Evolutionary conservation across 2,888 invertebrate species (phyloP), one percentile per base, ranked within the genome.

Genomic region (Julus scanicus): DNA sequence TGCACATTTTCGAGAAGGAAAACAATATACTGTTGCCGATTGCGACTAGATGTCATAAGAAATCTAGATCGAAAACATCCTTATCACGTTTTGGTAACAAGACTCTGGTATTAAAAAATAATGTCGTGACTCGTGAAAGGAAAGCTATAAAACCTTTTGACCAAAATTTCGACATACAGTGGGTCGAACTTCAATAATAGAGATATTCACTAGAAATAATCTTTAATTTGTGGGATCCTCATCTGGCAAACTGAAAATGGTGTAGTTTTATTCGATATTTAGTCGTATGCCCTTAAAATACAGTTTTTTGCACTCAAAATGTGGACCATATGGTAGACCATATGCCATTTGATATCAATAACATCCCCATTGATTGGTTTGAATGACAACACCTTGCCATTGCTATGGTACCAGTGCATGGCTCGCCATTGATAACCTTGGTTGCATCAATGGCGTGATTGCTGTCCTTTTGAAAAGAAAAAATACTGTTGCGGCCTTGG

Each of bases 361-460:
- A 15, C 53, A 53, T 48, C 17, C 13, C 13, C 53, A 53, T 44
- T 44, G 44, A 44, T 44, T 3, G 4, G 53, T 17, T 4, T 53
- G 53, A 53, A 53, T 53, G 13, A 17, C 53, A 15, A 17, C 53
- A 15, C 17, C 53, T 53, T 53, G 53, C 5, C 53, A 15, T 53
- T 13, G 53, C 17, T 53, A 17, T 13, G 53, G 13, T 53, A 53
- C 53, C 53, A 53, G 53, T 53, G 53, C n/a, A n/a, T n/a, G n/a
- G 13, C 53, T 53, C 17, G 53, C 53, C 53, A 53, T 53, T 53
- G 53, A 15, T 53, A 53, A 53, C 53, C 71, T 71, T 71, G 71
- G 71, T 71, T 29, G 71, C 71, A 71, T 71, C 71, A 71, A 71
- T 71, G 71, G 71, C 71, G 63, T 63, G 63, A 63, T 63, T n/a